A percentile compares a stretch with the other conserved stretches of the same genome.
phyloP scores from a whole-genome alignment of 2,888 invertebrate species.

The Himalopsyche japonica region DNA sequence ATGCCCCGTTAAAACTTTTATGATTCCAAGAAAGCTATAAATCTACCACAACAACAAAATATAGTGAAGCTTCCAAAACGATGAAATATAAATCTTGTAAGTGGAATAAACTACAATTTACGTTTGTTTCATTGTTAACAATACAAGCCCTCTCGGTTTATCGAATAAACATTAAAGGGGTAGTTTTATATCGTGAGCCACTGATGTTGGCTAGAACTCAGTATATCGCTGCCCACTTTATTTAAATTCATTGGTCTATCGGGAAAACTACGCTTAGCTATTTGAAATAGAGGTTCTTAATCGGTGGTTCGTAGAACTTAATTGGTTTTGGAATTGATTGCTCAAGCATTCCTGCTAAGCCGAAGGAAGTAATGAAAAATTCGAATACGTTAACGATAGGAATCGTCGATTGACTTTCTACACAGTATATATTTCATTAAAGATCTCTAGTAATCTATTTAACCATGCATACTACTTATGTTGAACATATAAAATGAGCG shows the following conservation, averaged over 20 bases:
- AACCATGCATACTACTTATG: too few relatives aligned
- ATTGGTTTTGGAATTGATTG: not conserved
- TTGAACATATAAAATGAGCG: too few relatives aligned
- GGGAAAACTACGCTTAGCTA: not conserved
- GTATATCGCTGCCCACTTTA: not conserved
- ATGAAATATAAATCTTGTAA: too few relatives aligned
- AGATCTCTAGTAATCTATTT: too few relatives aligned
- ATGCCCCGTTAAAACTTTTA: too few relatives aligned
- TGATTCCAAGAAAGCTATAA: too few relatives aligned
- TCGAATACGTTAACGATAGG: not conserved
- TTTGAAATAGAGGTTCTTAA: not conserved
- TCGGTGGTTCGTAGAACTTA: not conserved
- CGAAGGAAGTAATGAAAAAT: not conserved
- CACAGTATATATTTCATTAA: too few relatives aligned
- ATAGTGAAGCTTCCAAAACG: too few relatives aligned
- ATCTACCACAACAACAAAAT: too few relatives aligned
- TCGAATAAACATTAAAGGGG: not conserved
- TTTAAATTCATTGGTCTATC: not conserved
- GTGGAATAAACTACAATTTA: too few relatives aligned
- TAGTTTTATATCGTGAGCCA: not conserved
- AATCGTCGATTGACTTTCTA: too few relatives aligned
- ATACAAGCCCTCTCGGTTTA: not conserved
- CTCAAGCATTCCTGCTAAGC: not conserved
- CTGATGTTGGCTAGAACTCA: not conserved
- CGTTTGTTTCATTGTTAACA: too few relatives aligned